Evolutionary conservation across 1,140 invertebrate species (phyloP), one percentile per base, ranked within the genome.

Genomic region (Archegozetes longisetosus): DNA sequence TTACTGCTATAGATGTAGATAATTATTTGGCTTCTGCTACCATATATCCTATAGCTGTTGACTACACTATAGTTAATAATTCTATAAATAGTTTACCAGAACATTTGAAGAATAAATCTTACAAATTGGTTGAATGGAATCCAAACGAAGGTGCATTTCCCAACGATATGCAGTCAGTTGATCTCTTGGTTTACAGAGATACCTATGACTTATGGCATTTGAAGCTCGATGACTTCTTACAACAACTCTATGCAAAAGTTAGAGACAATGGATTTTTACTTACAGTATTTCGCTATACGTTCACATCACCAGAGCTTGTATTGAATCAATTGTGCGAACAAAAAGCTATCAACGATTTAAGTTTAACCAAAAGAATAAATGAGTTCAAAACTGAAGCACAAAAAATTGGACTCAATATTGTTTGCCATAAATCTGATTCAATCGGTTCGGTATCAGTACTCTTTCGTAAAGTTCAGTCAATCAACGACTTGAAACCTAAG

Each of bases 31-130:
- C 27, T 28, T 24, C 53, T n/a, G 27, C 62, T 12, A 69, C 70
- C 22, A 72, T 76, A 55, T 71, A 75, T 2, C 60, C 73, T 55
- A 55, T 74, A 13, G 66, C 71, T 46, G 55, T 75, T n/a, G 69
- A 71, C 26, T 76, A 75, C 64, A 68, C 64, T n/a, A 61, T 68
- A 27, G 64, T 66, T 47, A 69, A 71, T 57, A 54, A 25, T 14
- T 25, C 26, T 2, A 9, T 54, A 2, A 20, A 17, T 14, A 54
- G 32, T 17, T 25, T 28, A 27, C 14, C 32, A 28, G 53, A 54
- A 17, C 20, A 22, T 24, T 14, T 54, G 1, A 25, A 54, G 27
- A n/a, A n/a, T n/a, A n/a, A n/a, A n/a, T n/a, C n/a, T n/a, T n/a
- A n/a, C n/a, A n/a, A n/a, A n/a, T n/a, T n/a, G n/a, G n/a, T n/a